Base-by-base conservation (phyloP, 1,140 invertebrate species). In the Oncopodura yosiiana region DNA sequence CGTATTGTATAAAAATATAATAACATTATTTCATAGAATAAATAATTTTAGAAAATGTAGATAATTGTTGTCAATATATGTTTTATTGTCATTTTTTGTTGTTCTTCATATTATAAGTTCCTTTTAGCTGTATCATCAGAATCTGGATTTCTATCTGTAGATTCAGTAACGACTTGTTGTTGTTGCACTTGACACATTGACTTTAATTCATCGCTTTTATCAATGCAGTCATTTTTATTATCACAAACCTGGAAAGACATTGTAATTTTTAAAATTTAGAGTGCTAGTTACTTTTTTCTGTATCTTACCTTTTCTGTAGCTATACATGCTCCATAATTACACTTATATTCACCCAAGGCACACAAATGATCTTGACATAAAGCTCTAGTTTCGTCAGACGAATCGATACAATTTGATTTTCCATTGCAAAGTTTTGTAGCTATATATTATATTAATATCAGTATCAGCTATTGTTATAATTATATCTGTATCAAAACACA, bases 291-390 rank as follows among this genome's bases (percentile, higher is more conserved):
- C 6, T 21, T 50, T 18, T 23, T 11, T n/a, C 9, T 26, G 38
- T 23, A 8, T 9, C 37, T 36, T 34, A 59, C 56, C 39, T 59
- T 59, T 23, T 53, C 44, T 3, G 37, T 45, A 2, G 56, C 37
- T 23, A 59, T 54, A 16, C 56, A 59, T 14, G 43, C 56, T 23
- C 56, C 56, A 23, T 59, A 59, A 29, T 59, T 54, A 34, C 58
- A 60, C 21, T 60, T 60, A 29, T 55, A 60, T 12, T 36, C 36
- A 21, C 45, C 49, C 21, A 48, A 29, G 11, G 45, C 34, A 38
- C 58, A 60, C 3, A 50, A 4, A 34, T 55, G 30, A 21, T 50
- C 58, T 14, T 54, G 37, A 38, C 58, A 60, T 6, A 60, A n/a
- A 3, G 42, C 38, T 39, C 58, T 43, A 1, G 58, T 58, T 26